Evolutionary conservation across 2,113 vertebrate genomes (phyloP).

Genomic region (Loxodonta africana): DNA sequence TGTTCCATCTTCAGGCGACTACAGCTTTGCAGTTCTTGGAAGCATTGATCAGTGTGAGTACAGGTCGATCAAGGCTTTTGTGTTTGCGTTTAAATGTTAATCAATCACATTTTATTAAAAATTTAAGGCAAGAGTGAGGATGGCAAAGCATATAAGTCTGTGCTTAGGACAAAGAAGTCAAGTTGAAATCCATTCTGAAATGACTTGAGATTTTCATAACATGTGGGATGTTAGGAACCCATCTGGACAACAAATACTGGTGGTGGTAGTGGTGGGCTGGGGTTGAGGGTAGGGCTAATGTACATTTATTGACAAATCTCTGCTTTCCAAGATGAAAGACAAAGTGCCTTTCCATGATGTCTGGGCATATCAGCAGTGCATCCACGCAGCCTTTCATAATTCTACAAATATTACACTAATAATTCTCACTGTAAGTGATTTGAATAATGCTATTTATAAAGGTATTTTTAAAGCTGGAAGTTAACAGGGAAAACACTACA

Average conservation of each 20-base stretch:
- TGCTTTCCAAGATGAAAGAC: conserved; percentile 47
- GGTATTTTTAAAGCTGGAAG: conserved; percentile 42
- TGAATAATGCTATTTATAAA: conserved; percentile 48
- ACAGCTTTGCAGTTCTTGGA: conserved; percentile 86
- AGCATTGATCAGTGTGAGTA: conserved; percentile 86
- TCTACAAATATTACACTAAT: conserved; percentile 36
- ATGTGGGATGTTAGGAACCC: neutral
- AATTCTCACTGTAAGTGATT: conserved; percentile 53
- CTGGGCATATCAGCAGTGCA: conserved; percentile 27
- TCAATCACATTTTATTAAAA: conserved; percentile 88
- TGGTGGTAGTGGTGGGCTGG: neutral
- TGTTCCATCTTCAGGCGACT: conserved; percentile 56
- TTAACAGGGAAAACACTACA: conserved; percentile 43
- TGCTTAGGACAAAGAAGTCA: conserved; percentile 70
- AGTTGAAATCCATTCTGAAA: conserved; percentile 66
- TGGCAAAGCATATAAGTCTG: conserved; percentile 68
- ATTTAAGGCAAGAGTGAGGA: conserved; percentile 80
- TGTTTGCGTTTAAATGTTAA: conserved; percentile 88
- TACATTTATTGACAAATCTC: conserved; percentile 62
- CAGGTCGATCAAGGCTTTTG: conserved; percentile 82
- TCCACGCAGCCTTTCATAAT: conserved; percentile 22
- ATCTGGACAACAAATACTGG: conserved; percentile 18
- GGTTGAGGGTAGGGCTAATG: neutral
- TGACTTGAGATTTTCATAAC: conserved; percentile 63
- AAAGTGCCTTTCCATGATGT: conserved; percentile 38